Percentiles rank a stretch among this genome's conserved stretches.
These are phyloP conservation scores for Cantharis rustica DNA, from an alignment of 2,888 invertebrate species.

Conservation along the genomic window DNA sequence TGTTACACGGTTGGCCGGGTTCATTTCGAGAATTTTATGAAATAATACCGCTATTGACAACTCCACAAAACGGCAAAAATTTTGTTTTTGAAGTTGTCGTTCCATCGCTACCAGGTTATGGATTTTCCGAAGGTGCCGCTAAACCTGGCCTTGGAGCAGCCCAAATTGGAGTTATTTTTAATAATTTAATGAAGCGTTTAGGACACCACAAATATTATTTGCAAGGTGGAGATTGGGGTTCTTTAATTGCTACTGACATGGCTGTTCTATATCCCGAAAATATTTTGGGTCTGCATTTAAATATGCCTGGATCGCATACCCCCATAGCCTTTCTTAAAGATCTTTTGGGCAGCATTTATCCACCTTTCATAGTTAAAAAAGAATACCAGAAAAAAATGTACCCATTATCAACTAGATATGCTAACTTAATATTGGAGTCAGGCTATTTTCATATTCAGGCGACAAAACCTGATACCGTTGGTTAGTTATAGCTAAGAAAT, in stretches of 20 bases:
- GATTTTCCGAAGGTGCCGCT: slow-evolving; percentile 57
- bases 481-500: slow-evolving; percentile 54
- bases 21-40: slow-evolving; percentile 81
- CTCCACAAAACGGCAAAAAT: slow-evolving; percentile 57
- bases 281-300: slow-evolving; percentile 64
- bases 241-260: slow-evolving; percentile 65
- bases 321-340: slow-evolving; percentile 8
- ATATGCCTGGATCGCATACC: slow-evolving; percentile 47
- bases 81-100: slow-evolving; percentile 70
- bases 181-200: slow-evolving; percentile 72
- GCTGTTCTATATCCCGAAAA: slow-evolving; percentile 67
- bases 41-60: slow-evolving; percentile 67
- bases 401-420: slow-evolving; percentile 57
- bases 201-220: slow-evolving; percentile 69
- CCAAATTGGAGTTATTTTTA: slow-evolving; percentile 64
- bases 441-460: slow-evolving; percentile 80
- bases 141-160: slow-evolving; percentile 65
- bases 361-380: slow-evolving; percentile 61
- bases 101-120: slow-evolving; percentile 60
- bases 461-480: slow-evolving; percentile 88
- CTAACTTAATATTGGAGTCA: slow-evolving; percentile 57
- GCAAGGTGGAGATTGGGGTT: slow-evolving; percentile 87
- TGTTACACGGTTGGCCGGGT: slow-evolving; percentile 92
- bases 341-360: slow-evolving; percentile 58
- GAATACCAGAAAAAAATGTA: slow-evolving; percentile 59